Conservation (phyloP, 2,113 vertebrate species). For the Glaucomys volans region DNA sequence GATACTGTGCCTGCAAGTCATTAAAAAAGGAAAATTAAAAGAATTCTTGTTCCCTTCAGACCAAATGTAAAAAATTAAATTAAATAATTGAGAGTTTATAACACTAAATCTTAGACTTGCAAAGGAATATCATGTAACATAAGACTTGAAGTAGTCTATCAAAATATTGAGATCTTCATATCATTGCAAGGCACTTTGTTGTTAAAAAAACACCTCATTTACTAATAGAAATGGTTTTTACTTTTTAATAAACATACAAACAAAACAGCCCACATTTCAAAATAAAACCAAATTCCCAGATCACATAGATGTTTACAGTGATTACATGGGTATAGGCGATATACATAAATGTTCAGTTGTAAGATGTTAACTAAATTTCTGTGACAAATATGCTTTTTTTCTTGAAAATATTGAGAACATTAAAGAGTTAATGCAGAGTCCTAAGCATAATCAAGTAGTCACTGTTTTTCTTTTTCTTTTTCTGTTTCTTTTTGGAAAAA, state of each 20-base stretch:
- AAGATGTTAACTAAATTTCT: conserved; percentile 93
- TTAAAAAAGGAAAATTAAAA: conserved; percentile 83
- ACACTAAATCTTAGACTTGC: conserved; percentile 87
- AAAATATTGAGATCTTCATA: conserved; percentile 87
- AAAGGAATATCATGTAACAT: conserved; percentile 87
- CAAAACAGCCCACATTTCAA: background rate
- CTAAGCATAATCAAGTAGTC: conserved; percentile 91
- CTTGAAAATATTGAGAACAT: conserved; percentile 94
- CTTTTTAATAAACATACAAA: background rate
- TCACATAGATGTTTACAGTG: conserved; percentile 93
- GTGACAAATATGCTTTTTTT: conserved; percentile 93
- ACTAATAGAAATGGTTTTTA: conserved; percentile 86
- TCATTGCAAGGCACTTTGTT: conserved; percentile 87
- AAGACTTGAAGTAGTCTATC: conserved; percentile 85
- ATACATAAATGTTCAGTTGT: conserved; percentile 94
- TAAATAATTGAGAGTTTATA: conserved; percentile 86
- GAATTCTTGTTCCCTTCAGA: conserved; percentile 86
- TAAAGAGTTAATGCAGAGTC: conserved; percentile 94
- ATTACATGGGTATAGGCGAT: conserved; percentile 95
- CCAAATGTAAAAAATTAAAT: conserved; percentile 82
- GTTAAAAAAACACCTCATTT: conserved; percentile 80
- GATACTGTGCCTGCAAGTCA: conserved; percentile 83
- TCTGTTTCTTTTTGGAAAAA: too few species aligned
- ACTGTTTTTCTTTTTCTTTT: too few species aligned
- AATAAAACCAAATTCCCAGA: conserved; percentile 87